phyloP scores from a whole-genome alignment of 2,888 invertebrate genomes.

The Drosophila quinaria region DNA sequence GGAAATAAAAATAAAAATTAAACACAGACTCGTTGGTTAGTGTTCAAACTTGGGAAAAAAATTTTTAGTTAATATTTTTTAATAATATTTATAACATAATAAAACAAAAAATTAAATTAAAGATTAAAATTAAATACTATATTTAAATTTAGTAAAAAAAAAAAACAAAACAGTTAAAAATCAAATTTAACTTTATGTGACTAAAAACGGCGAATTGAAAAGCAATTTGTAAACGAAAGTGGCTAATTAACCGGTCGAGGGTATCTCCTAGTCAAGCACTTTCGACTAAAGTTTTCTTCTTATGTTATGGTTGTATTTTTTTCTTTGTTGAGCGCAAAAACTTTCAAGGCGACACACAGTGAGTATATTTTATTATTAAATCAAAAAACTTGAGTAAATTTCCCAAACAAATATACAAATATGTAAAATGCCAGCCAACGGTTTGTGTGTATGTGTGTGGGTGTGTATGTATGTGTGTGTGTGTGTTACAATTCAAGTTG shows the following conservation, averaged over 20 bases:
- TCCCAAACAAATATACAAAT: conserved; percentile 59
- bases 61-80: too few relatives aligned
- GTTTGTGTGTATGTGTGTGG: conserved; percentile 5
- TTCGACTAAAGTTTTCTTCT: not conserved
- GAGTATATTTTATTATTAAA: conserved; percentile 70
- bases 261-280: not conserved
- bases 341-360: conserved; percentile 11
- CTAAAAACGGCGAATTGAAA: too few relatives aligned
- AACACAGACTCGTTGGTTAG: too few relatives aligned
- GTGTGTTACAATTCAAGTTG: conserved; percentile 75
- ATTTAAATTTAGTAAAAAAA: too few relatives aligned
- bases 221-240: too few relatives aligned
- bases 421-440: conserved; percentile 43
- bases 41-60: too few relatives aligned
- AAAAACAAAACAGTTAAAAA: too few relatives aligned
- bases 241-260: not conserved
- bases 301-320: not conserved
- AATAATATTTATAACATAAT: too few relatives aligned
- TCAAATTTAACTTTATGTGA: too few relatives aligned
- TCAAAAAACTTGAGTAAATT: conserved; percentile 79
- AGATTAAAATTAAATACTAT: too few relatives aligned
- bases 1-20: too few relatives aligned
- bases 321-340: conserved; percentile 14
- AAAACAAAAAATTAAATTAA: too few relatives aligned
- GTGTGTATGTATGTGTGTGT: conserved; percentile 14